Conservation (phyloP, 2,113 vertebrate genomes). For the Gavialis gangeticus region DNA sequence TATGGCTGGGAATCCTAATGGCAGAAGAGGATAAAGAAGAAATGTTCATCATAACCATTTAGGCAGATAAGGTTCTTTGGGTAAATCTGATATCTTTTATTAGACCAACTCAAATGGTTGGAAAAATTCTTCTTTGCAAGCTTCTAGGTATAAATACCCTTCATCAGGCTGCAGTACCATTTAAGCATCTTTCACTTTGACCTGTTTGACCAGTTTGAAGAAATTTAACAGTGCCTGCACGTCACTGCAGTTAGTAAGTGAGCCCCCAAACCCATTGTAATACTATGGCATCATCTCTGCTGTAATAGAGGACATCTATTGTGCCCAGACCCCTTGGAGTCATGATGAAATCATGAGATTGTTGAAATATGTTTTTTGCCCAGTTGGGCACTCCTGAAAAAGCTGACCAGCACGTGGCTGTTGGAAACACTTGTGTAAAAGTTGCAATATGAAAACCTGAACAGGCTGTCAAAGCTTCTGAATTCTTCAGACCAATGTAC, state of each 20-base stretch:
- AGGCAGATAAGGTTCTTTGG: background rate
- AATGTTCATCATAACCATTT: background rate
- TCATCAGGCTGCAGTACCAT: background rate
- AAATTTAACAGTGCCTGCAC: background rate
- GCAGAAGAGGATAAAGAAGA: background rate
- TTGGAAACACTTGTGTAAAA: background rate
- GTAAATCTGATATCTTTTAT: background rate
- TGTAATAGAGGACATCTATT: background rate
- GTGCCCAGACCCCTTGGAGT: background rate
- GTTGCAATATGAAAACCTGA: background rate
- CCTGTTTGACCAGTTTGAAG: background rate
- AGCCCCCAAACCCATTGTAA: background rate
- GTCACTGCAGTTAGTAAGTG: rapidly evolving
- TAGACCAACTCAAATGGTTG: background rate
- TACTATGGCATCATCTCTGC: background rate
- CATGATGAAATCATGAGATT: background rate
- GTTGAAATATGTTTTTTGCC: background rate
- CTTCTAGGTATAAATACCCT: no score
- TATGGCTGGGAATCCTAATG: background rate
- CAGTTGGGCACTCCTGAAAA: background rate
- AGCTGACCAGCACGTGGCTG: background rate
- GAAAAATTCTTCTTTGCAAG: no score
- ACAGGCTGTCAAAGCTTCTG: background rate
- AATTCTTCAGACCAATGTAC: background rate
- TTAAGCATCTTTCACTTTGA: background rate